Conservation (phyloP, 2,113 vertebrate species). For the Melospiza melodia region DNA sequence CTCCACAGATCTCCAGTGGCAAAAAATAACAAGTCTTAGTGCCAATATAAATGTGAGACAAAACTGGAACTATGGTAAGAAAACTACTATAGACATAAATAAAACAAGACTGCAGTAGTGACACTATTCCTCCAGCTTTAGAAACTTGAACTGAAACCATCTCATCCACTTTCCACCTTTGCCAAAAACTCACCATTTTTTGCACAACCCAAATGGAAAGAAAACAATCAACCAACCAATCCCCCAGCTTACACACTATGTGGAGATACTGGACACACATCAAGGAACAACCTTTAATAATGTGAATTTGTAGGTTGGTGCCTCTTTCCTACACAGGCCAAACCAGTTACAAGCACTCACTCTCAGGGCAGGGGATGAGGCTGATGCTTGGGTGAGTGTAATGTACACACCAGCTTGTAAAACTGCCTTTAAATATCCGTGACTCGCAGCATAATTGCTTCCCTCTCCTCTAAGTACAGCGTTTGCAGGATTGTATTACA, state of each 20-base stretch:
- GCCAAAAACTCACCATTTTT: not conserved
- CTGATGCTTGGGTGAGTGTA: not conserved
- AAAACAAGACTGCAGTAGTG: not conserved
- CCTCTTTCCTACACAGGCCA: not conserved
- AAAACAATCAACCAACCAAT: not conserved
- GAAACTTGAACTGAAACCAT: not conserved
- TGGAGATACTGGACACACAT: accelerated
- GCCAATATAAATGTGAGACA: not conserved
- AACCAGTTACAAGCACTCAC: not conserved
- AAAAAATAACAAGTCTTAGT: not conserved
- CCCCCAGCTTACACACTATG: accelerated
- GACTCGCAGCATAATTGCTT: not conserved
- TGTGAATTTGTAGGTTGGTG: not conserved
- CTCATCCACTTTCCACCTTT: accelerated
- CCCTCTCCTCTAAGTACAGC: not conserved
- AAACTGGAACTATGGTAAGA: not conserved
- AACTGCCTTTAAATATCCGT: not conserved
- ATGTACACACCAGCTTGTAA: not conserved
- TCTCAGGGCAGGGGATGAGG: not conserved
- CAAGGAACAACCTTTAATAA: not conserved
- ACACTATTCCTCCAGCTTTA: not conserved
- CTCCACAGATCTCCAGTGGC: not conserved
- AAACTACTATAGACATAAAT: not conserved
- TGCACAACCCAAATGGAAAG: not conserved
- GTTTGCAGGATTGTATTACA: not conserved